Base-by-base conservation (phyloP, 2,113 vertebrate species). In the Urocitellus parryii region DNA sequence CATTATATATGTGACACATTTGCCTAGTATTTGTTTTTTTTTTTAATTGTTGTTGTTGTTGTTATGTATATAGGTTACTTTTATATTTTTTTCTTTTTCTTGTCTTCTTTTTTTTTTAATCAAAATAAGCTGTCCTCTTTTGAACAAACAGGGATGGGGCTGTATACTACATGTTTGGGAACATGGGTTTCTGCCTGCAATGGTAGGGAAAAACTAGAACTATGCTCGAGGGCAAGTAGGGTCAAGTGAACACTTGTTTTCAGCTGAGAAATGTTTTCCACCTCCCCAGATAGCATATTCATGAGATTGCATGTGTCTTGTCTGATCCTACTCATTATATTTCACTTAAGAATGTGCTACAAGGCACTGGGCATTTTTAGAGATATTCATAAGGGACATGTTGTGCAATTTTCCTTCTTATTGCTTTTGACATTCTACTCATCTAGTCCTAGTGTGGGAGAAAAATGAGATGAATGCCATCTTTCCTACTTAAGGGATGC, bases 361-460 rank as follows among this genome's bases (percentile, higher is more conserved):
- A 77, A 96, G 83, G 76, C 24, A 83, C 29, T 79, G 70, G 63
- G 4, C 56, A 67, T 63, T 95, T 93, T 94, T 56, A 91, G 32
- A 95, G 32, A 89, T 72, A 91, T 93, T 88, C 82, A 72, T 86
- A 79, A 96, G 51, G 37, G 63, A 79, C 82, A 65, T 18, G 63
- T 80, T 92, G 51, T 94, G 7, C 29, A 95, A 97, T 96, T 94
- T 96, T 74, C 70, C 32, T 90, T 92, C 88, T 91, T 48, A 53
- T 68, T 93, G 91, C 72, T 94, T 81, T 91, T 84, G 87, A n/a
- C 63, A 91, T 83, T 83, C 74, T 80, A 53, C 65, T 89, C 37
- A 78, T 91, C 51, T 92, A 32, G 94, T 95, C 34, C 48, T 80
- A 16, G 20, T 63, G 29, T 89, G 45, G 65, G 78, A 68, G 14